These are phyloP conservation scores for Glyptemys insculpta DNA, from an alignment of 2,797 vertebrate genomes.

Conservation along the genomic window DNA sequence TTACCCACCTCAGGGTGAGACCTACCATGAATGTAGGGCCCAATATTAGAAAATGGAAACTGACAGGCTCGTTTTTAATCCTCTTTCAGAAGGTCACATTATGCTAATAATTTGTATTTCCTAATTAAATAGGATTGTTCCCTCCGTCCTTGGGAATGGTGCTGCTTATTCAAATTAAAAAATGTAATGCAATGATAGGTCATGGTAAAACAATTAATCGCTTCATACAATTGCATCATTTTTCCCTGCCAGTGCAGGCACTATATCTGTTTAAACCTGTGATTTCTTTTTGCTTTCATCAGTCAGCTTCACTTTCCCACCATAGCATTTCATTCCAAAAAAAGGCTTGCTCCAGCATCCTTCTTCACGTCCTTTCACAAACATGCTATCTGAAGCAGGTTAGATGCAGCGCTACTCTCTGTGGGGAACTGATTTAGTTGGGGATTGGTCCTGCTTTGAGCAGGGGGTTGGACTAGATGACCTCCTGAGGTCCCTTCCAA, in stretches of 20 bases:
- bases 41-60: background rate
- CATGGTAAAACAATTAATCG: background rate
- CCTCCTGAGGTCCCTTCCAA: no score
- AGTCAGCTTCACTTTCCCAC: background rate
- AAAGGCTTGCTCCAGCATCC: background rate
- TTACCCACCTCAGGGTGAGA: background rate
- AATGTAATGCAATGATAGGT: background rate
- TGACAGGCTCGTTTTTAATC: background rate
- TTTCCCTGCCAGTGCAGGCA: background rate
- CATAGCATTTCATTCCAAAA: background rate
- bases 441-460: no score
- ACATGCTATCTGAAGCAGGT: background rate
- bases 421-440: background rate
- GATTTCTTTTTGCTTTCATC: slow-evolving; percentile 3
- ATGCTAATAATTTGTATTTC: background rate
- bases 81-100: background rate
- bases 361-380: background rate
- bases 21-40: fast-evolving
- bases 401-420: slow-evolving; percentile 35
- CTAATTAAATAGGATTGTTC: background rate
- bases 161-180: background rate
- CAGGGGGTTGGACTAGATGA: no score
- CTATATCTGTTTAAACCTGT: background rate
- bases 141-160: background rate
- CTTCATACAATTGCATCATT: background rate